Base-by-base conservation (phyloP, 2,888 invertebrate genomes). In the Caenorhabditis panamensis region DNA sequence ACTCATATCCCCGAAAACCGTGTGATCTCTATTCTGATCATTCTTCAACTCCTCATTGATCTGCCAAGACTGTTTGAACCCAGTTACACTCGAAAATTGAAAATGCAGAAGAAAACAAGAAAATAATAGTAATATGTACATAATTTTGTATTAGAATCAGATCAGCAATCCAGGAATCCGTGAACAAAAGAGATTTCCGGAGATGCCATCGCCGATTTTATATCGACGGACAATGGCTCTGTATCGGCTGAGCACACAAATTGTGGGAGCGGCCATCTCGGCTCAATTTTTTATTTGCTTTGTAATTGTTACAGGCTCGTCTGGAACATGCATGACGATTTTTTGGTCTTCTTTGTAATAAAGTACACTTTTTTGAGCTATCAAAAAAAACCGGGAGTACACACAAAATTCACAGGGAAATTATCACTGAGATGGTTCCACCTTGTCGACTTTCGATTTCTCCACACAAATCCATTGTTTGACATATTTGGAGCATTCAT, bases 1-100 rank as follows among this genome's bases (percentile, higher is more conserved):
- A 85, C 85, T 26, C 85, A 85, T 85, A 72, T 85, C 85, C 9
- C 84, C 84, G 53, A 80, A 85, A 16, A 81, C 67, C 2, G 82
- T 73, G 47, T 63, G 59, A 26, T 66, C 62, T 13, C 53, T 56
- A 13, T 77, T 71, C n/a, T 37, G 44, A 47, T 51, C 49, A 11
- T 20, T 54, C 0, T 62, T 64, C 8, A 76, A 37, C 5, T 69
- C 61, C 41, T 80, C 67, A 64, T 84, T 84, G 18, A 84, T 80
- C 37, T 84, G 73, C 84, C 84, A 84, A 1, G 75, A 47, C 26
- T 82, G 79, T 51, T 77, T 77, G 16, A 31, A 1, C 11, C n/a
- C n/a, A n/a, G n/a, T n/a, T n/a, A n/a, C n/a, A n/a, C n/a, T n/a
- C n/a, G n/a, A n/a, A n/a, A n/a, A n/a, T n/a, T n/a, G n/a, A n/a